These are phyloP conservation scores for Phacellophora camtschatica DNA, from an alignment of 30 jellyfish, hydroid and myxozoan genomes.

Conservation along the genomic window DNA sequence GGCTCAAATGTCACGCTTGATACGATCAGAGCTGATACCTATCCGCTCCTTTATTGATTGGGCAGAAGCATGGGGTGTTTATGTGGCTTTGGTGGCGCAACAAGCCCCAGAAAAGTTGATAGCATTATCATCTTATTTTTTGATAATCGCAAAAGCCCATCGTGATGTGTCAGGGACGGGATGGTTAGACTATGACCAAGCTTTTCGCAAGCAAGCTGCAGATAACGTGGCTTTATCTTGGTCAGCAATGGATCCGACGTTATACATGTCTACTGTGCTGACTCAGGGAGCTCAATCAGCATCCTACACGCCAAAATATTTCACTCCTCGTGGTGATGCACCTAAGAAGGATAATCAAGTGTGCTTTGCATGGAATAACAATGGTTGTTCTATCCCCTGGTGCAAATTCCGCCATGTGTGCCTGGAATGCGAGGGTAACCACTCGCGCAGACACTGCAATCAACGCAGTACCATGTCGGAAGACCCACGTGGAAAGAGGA, in stretches of 20 bases:
- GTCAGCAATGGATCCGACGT: too few relatives aligned
- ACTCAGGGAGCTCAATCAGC: constrained; percentile 13
- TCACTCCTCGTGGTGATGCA: not conserved
- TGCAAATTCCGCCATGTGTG: constrained; percentile 5
- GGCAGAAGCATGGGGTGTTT: constrained; percentile 27
- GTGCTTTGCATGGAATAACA: not conserved
- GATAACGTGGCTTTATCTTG: too few relatives aligned
- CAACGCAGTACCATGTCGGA: not conserved
- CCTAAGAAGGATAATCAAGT: not conserved
- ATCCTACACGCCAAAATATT: not conserved
- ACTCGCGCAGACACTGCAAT: not conserved
- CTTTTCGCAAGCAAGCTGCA: too few relatives aligned
- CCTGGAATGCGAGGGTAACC: not conserved
- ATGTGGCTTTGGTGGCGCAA: too few relatives aligned
- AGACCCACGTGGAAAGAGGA: not conserved
- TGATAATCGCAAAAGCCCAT: not conserved
- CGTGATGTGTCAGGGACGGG: too few relatives aligned
- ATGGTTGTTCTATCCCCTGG: not conserved
- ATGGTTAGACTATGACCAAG: too few relatives aligned
- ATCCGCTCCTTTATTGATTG: constrained; percentile 15
- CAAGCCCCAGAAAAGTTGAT: not conserved
- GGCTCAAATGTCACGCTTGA: not conserved
- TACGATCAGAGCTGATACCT: not conserved
- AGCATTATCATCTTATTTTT: not conserved
- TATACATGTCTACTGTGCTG: not conserved